These are phyloP conservation scores for Hypocryptadius cinnamomeus DNA, from an alignment of 2,113 vertebrate species.

Conservation along the genomic window DNA sequence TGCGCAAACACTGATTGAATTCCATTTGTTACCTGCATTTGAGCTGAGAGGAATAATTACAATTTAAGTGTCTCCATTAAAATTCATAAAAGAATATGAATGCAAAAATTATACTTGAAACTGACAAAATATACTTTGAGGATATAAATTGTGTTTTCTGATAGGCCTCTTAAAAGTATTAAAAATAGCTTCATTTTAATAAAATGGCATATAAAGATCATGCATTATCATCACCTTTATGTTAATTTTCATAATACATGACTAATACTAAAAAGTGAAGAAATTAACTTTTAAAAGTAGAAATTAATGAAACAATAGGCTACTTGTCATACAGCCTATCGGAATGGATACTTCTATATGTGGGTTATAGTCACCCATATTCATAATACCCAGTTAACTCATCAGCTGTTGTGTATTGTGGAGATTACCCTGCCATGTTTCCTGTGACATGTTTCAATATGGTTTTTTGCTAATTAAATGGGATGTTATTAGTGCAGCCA, in stretches of 20 bases:
- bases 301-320: slow-evolving; percentile 68
- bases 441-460: slow-evolving; percentile 30
- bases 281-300: slow-evolving; percentile 75
- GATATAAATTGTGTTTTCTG: slow-evolving; percentile 91
- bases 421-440: background rate
- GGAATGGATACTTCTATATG: slow-evolving; percentile 34
- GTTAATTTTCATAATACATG: slow-evolving; percentile 74
- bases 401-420: background rate
- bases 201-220: slow-evolving; percentile 76
- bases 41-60: slow-evolving; percentile 99
- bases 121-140: slow-evolving; percentile 98
- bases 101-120: slow-evolving; percentile 98
- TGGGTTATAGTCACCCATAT: slow-evolving; percentile 30
- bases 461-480: slow-evolving; percentile 38
- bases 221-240: slow-evolving; percentile 75
- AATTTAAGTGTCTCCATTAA: slow-evolving; percentile 99
- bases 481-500: slow-evolving; percentile 24
- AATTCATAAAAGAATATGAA: slow-evolving; percentile 99
- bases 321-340: slow-evolving; percentile 34
- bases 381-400: slow-evolving; percentile 36
- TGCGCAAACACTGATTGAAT: slow-evolving; percentile 97
- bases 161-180: slow-evolving; percentile 84
- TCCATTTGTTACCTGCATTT: slow-evolving; percentile 99
- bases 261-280: slow-evolving; percentile 77
- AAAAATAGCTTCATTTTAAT: slow-evolving; percentile 84